Evolutionary conservation across 2,888 invertebrate species (phyloP).

Genomic region (Melanchra persicariae): DNA sequence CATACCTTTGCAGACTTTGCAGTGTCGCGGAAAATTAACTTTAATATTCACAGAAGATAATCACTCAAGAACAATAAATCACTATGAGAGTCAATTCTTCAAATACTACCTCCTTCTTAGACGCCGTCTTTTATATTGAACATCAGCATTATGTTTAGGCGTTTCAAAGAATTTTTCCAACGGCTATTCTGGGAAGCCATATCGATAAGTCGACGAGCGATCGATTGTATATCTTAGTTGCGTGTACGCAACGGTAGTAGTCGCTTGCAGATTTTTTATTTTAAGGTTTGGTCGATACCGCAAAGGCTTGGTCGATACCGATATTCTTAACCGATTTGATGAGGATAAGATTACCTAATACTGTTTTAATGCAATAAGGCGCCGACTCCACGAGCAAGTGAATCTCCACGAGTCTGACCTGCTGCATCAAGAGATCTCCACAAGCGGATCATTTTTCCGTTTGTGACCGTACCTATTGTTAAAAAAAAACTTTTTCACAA

Average conservation of each 20-base stretch:
- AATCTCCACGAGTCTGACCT: neutral
- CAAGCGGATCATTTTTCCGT: neutral
- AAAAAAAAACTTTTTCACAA: too few species aligned
- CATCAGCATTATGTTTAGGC: constrained; percentile 14
- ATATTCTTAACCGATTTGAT: neutral
- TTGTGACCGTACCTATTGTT: too few species aligned
- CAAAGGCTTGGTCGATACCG: neutral
- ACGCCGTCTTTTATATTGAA: constrained; percentile 40
- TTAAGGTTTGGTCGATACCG: constrained; percentile 15
- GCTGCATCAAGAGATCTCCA: neutral
- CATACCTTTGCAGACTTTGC: constrained; percentile 32
- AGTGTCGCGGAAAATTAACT: neutral
- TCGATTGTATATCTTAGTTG: constrained; percentile 25
- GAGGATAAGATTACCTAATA: constrained; percentile 15
- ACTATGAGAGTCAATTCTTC: neutral
- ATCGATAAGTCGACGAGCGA: constrained; percentile 26
- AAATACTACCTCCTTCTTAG: constrained; percentile 20
- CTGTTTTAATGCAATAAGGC: constrained; percentile 11
- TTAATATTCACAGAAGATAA: constrained; percentile 1
- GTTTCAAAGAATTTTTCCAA: constrained; percentile 32
- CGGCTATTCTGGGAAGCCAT: constrained; percentile 47
- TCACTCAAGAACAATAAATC: constrained; percentile 13
- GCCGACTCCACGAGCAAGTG: neutral
- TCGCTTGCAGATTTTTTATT: neutral
- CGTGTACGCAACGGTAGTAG: constrained; percentile 15